Base-by-base conservation (phyloP, 1,140 invertebrate genomes). In the Trinorchestia longiramus region DNA sequence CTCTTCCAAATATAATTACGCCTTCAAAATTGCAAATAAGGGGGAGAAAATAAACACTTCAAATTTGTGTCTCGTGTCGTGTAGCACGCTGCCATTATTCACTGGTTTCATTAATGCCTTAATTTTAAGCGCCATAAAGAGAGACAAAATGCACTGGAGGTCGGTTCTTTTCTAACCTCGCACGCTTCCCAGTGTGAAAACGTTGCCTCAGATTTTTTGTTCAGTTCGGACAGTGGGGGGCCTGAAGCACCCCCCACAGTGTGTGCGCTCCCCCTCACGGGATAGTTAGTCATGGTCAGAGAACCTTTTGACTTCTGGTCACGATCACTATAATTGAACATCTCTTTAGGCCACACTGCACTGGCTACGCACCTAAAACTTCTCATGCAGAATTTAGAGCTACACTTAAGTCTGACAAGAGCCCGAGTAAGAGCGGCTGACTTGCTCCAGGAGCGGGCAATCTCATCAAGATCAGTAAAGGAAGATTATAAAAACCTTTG, bases 261-360 rank as follows among this genome's bases (percentile, higher is more conserved):
- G 88, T 41, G 43, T 91, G 88, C 41, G 88, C 88, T 91, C 88
- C 88, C 88, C 88, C 88, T 91, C 88, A 91, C 88, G 88, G 88
- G 88, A 91, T 91, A 91, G 88, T 91, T 91, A 91, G 88, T 91
- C 88, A 91, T 91, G 88, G 88, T 91, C 88, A 91, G 88, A 91
- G 43, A 91, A 91, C 88, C 88, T 91, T 91, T 91, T 91, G 88
- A 91, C 88, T 91, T 91, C 88, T 91, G 88, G 88, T 91, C 88
- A 91, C 88, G 88, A 91, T 91, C 88, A 43, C 88, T 43, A 43
- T 91, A 91, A 91, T 91, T 91, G 88, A 91, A 91, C 88, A 91
- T 91, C 88, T 91, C 88, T 91, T 91, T 91, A 91, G 88, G 88
- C 88, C 88, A 91, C 88, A 42, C 41, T 44, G 88, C 88, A 43